phyloP scores from a whole-genome alignment of 2,113 vertebrate genomes.

The Lepisosteus oculatus region DNA sequence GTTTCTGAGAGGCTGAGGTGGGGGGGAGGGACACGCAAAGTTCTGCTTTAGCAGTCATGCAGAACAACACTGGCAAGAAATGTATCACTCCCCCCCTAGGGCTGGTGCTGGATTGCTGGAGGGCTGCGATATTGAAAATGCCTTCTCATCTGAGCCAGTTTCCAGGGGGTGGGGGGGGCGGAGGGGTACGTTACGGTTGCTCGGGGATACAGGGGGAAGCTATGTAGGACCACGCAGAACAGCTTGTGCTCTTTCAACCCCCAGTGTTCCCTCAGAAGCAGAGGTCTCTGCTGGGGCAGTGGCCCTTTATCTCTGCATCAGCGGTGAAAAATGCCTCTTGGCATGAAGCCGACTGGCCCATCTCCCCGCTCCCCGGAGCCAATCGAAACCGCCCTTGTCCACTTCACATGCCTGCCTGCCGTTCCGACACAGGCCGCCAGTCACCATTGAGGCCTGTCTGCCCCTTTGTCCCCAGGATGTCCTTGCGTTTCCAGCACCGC shows the following conservation, averaged over 20 bases:
- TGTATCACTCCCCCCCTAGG: constrained; percentile 4
- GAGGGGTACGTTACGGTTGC: constrained; percentile 56
- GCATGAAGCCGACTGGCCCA: constrained; percentile 55
- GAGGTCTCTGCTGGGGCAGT: no score
- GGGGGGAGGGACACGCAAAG: not conserved
- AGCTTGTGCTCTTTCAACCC: constrained; percentile 63
- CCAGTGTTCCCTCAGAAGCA: constrained; percentile 51
- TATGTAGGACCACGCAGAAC: constrained; percentile 61
- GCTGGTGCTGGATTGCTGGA: constrained; percentile 34
- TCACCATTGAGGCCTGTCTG: constrained; percentile 46
- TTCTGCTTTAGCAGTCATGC: constrained; percentile 12
- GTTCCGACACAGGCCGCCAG: constrained; percentile 49
- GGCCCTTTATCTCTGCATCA: constrained; percentile 59
- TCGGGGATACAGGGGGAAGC: constrained; percentile 58
- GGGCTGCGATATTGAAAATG: constrained; percentile 43
- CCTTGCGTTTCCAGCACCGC: constrained; percentile 48
- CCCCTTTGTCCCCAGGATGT: constrained; percentile 22
- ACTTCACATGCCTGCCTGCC: constrained; percentile 56
- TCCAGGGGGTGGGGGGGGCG: constrained; percentile 34
- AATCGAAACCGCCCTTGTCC: constrained; percentile 54
- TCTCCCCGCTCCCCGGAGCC: constrained; percentile 46
- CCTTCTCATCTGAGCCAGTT: constrained; percentile 46
- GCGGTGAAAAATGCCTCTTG: constrained; percentile 65
- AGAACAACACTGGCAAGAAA: constrained; percentile 9
- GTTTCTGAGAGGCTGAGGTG: not conserved